phyloP scores from a whole-genome alignment of 64 coral and sea anemone species.

The Hydrozoanthus tunicans region DNA sequence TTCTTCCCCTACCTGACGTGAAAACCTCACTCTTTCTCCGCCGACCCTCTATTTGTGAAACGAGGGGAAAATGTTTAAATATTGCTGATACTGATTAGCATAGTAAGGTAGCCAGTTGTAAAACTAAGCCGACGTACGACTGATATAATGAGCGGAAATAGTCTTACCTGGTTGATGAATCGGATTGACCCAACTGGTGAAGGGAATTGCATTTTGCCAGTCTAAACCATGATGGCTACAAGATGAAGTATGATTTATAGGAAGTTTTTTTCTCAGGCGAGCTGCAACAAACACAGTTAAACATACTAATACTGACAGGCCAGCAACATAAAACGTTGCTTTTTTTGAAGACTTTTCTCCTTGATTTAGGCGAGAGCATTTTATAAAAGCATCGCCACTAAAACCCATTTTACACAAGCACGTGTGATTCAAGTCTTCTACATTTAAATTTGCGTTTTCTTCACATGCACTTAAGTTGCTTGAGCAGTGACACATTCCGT shows the following conservation, averaged over 20 bases:
- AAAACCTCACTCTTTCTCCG: too few species aligned
- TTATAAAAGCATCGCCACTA: neutral
- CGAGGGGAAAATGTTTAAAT: too few species aligned
- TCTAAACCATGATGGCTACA: neutral
- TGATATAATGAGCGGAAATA: too few species aligned
- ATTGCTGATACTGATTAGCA: too few species aligned
- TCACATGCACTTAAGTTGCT: neutral
- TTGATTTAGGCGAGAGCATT: neutral
- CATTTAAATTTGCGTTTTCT: neutral
- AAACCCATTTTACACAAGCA: neutral
- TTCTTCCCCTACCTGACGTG: too few species aligned
- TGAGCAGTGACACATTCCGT: slow-evolving; percentile 11
- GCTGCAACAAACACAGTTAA: neutral
- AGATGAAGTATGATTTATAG: neutral
- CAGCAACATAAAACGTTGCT: neutral
- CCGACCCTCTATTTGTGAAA: too few species aligned
- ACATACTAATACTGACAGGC: neutral
- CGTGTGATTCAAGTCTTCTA: neutral
- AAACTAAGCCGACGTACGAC: too few species aligned
- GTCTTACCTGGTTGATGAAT: too few species aligned
- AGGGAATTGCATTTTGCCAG: slow-evolving; percentile 42
- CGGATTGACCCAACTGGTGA: slow-evolving; percentile 2
- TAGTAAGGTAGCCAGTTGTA: too few species aligned
- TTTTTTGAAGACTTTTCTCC: too few species aligned
- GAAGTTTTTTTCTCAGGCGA: neutral